phyloP scores from a whole-genome alignment of 2,113 vertebrate species.

The Anser cygnoides region DNA sequence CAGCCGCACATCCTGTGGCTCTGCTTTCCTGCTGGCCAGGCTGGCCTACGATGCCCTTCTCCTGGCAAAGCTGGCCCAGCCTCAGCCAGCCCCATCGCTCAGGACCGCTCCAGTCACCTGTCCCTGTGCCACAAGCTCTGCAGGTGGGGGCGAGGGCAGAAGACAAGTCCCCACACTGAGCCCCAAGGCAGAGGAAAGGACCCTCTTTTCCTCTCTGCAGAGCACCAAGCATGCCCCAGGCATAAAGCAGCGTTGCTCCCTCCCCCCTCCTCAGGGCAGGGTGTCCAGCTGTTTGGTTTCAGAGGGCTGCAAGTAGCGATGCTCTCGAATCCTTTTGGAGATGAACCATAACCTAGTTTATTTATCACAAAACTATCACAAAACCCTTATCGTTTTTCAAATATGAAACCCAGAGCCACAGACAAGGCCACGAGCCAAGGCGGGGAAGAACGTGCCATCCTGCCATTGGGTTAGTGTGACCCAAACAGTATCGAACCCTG shows the following conservation, averaged over 20 bases:
- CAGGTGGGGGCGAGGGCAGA: neutral
- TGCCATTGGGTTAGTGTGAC: constrained; percentile 7
- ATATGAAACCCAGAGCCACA: constrained; percentile 30
- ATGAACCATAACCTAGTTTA: constrained; percentile 17
- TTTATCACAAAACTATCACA: constrained; percentile 7
- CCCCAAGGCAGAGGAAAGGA: neutral
- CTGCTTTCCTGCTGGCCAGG: neutral
- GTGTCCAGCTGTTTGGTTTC: neutral
- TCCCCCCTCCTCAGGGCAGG: neutral
- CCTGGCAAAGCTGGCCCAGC: neutral
- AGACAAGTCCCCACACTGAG: neutral
- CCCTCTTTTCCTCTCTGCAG: neutral
- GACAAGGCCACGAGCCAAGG: constrained; percentile 37
- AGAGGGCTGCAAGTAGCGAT: neutral
- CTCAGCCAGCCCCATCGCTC: neutral
- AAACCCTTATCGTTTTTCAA: constrained; percentile 52
- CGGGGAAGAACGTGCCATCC: constrained; percentile 23
- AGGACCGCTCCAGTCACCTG: neutral
- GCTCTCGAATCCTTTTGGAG: neutral
- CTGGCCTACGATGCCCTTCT: neutral
- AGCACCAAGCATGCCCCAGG: neutral
- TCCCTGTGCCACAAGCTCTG: neutral
- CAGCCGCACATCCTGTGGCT: neutral
- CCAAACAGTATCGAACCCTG: neutral
- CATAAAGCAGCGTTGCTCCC: accelerated